Conservation (phyloP, 2,888 invertebrate species). For the Fabriciana adippe region DNA sequence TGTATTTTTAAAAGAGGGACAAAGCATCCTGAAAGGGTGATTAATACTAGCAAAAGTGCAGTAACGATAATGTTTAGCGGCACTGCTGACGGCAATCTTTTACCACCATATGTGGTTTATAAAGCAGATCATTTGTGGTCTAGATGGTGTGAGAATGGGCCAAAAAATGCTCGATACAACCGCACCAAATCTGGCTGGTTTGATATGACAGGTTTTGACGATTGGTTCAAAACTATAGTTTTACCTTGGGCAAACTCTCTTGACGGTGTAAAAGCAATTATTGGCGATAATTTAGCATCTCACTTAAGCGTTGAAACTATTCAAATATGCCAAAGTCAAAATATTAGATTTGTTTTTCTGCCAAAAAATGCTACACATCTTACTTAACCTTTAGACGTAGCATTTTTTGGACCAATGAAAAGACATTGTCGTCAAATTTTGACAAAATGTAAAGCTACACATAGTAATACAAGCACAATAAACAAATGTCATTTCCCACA, state of each 20-base stretch:
- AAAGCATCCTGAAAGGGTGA: slow-evolving; percentile 3
- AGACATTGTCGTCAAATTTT: slow-evolving; percentile 40
- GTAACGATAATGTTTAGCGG: slow-evolving; percentile 41
- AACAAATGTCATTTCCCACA: no score
- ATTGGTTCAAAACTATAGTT: slow-evolving; percentile 46
- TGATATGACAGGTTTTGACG: slow-evolving; percentile 47
- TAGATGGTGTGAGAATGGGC: slow-evolving; percentile 56
- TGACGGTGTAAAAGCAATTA: slow-evolving; percentile 5
- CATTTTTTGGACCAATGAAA: slow-evolving; percentile 48
- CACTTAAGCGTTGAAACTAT: slow-evolving; percentile 26
- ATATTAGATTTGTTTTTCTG: slow-evolving; percentile 46
- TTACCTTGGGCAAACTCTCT: slow-evolving; percentile 26
- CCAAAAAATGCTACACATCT: slow-evolving; percentile 50
- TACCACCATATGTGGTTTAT: slow-evolving; percentile 38
- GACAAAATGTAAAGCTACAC: slow-evolving; percentile 31
- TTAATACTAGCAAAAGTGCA: slow-evolving; percentile 37
- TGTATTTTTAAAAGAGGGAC: slow-evolving; percentile 3
- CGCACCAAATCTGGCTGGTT: slow-evolving; percentile 54
- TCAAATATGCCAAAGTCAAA: slow-evolving; percentile 47
- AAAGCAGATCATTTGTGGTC: slow-evolving; percentile 50
- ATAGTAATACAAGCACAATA: background rate
- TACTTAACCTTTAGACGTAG: slow-evolving; percentile 49
- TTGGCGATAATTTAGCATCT: slow-evolving; percentile 35
- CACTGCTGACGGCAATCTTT: slow-evolving; percentile 29
- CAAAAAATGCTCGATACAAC: slow-evolving; percentile 51